Evolutionary conservation across 2,888 invertebrate species (phyloP), one percentile per base, ranked within the genome.

Genomic region (Ellobium chinense): DNA sequence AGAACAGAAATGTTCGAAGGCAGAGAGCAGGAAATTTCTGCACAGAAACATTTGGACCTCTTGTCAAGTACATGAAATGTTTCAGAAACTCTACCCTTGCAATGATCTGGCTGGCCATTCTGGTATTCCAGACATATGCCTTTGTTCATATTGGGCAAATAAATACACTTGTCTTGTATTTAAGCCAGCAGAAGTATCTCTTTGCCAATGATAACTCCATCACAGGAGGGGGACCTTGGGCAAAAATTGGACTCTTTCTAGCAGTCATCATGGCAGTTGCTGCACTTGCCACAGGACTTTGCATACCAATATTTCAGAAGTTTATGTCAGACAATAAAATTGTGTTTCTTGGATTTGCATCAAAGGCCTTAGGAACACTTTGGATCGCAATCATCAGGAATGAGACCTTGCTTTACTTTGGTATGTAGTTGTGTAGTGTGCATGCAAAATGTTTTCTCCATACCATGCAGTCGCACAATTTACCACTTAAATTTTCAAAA

Each of bases 101-200:
- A 21, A 90, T 89, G 75, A 88, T 92, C 29, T 92, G 92, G 92
- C 85, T 91, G 37, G 89, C 91, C 34, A 91, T 92, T 78, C 78
- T 92, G 65, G 91, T 92, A 5, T 92, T 92, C 84, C 91, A 91
- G 78, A 87, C 90, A 5, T 92, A 91, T 83, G 91, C 91, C 14
- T 88, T 91, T 82, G 91, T 92, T 60, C 91, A 92, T 82, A 88
- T 92, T 78, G 92, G 92, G 62, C 92, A 92, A 78, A 90, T 91
- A 60, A 89, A 91, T 69, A 91, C 91, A 1, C 82, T 91, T 36
- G 91, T 92, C 14, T 83, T 91, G 74, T 92, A 91, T 82, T 83
- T 92, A 68, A 84, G 87, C 27, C 89, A 90, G n/a, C 87, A 87
- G 60, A 89, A 88, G 9, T 86, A 84, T 65, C 78, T 84, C 14